Evolutionary conservation across 2,797 vertebrate species (phyloP).

Genomic region (Gambusia yucatana): DNA sequence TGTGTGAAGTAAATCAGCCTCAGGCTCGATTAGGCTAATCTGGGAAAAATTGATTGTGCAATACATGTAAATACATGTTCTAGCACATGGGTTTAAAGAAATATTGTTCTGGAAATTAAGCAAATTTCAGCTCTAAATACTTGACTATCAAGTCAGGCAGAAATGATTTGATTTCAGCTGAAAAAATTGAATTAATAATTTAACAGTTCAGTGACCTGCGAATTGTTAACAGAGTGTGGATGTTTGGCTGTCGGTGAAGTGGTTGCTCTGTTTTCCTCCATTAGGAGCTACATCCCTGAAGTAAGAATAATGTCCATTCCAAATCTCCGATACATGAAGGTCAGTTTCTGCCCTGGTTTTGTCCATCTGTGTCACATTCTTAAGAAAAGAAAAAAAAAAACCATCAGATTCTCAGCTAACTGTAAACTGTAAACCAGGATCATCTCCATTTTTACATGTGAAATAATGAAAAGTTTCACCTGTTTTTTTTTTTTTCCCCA

Average conservation of each 20-base stretch:
- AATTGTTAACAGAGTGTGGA: neutral
- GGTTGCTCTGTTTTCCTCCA: conserved; percentile 18
- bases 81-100: neutral
- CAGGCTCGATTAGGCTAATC: neutral
- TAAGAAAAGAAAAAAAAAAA: neutral
- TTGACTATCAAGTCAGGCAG: neutral
- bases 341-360: conserved; percentile 68
- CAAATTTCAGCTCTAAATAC: neutral
- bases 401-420: neutral
- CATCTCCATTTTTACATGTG: neutral
- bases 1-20: conserved; percentile 11
- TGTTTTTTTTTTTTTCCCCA: neutral
- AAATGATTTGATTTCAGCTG: neutral
- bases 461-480: neutral
- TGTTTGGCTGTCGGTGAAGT: conserved; percentile 16
- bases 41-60: conserved; percentile 23
- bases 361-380: neutral
- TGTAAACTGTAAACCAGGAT: neutral
- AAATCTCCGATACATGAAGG: conserved; percentile 96
- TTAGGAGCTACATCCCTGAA: conserved; percentile 98
- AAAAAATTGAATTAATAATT: neutral
- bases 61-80: neutral
- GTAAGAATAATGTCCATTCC: conserved; percentile 99
- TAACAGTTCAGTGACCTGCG: conserved; percentile 1
- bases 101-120: conserved; percentile 1